phyloP scores from a whole-genome alignment of 2,888 invertebrate species.

The Heliconius hortense region DNA sequence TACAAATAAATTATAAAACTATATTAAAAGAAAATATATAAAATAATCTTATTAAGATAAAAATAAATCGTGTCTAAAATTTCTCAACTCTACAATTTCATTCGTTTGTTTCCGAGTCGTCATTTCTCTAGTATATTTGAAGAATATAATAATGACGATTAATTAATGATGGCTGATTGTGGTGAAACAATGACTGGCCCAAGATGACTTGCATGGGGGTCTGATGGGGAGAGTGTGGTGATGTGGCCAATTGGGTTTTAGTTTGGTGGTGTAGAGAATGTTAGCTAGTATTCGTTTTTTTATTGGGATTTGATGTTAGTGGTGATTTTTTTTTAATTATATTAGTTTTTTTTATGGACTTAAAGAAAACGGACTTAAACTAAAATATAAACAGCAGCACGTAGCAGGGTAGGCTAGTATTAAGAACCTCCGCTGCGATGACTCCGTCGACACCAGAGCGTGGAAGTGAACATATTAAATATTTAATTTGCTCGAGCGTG shows the following conservation, averaged over 20 bases:
- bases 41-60: too few species aligned
- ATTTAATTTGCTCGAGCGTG: too few species aligned
- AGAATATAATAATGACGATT: slow-evolving; percentile 77
- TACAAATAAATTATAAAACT: too few species aligned
- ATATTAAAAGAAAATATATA: too few species aligned
- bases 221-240: slow-evolving; percentile 23
- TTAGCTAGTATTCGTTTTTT: neutral
- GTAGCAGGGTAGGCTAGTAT: too few species aligned
- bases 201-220: slow-evolving; percentile 56
- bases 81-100: slow-evolving; percentile 36
- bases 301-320: neutral
- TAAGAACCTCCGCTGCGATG: too few species aligned
- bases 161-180: slow-evolving; percentile 70
- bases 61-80: neutral
- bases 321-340: too few species aligned
- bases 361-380: too few species aligned
- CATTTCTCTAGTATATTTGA: slow-evolving; percentile 62
- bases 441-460: too few species aligned
- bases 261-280: neutral
- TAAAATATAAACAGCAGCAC: too few species aligned
- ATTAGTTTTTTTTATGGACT: too few species aligned
- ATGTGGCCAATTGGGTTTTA: slow-evolving; percentile 23
- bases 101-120: slow-evolving; percentile 64
- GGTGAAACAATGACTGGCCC: slow-evolving; percentile 68
- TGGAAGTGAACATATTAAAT: too few species aligned